phyloP scores from a whole-genome alignment of 2,797 vertebrate genomes.

The Myiotriccus ornatus region DNA sequence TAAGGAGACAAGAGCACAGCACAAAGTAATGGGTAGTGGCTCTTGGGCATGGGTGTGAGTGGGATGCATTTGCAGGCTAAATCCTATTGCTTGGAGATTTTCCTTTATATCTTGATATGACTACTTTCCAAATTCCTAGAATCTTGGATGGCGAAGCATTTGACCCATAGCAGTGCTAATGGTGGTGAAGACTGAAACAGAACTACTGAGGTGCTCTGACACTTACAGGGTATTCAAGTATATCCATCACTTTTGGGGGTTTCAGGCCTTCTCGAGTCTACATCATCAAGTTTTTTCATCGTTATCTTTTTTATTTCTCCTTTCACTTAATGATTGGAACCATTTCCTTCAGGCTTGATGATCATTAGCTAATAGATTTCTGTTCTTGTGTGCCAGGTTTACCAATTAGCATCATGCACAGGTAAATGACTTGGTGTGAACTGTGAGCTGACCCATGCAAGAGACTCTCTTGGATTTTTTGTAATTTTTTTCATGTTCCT shows the following conservation, averaged over 20 bases:
- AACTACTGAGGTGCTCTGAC: background rate
- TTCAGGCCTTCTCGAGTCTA: background rate
- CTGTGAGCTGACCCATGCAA: background rate
- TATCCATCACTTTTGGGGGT: background rate
- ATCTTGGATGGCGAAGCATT: background rate
- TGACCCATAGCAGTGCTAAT: background rate
- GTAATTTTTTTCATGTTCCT: background rate
- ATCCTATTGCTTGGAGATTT: background rate
- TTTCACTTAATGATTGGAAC: background rate
- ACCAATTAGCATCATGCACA: background rate
- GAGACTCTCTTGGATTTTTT: background rate
- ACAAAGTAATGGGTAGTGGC: background rate
- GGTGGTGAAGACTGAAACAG: background rate
- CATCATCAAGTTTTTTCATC: background rate
- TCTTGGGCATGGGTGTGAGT: background rate
- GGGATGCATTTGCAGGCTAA: background rate
- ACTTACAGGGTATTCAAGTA: background rate
- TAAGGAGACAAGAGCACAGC: background rate
- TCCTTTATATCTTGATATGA: background rate
- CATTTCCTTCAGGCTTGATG: background rate
- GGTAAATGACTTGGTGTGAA: background rate
- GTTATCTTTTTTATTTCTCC: background rate
- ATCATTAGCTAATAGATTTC: slow-evolving; percentile 2
- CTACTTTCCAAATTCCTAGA: background rate
- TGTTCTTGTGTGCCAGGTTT: background rate